phyloP scores from a whole-genome alignment of 2,888 invertebrate genomes.

The Laspeyria flexula region DNA sequence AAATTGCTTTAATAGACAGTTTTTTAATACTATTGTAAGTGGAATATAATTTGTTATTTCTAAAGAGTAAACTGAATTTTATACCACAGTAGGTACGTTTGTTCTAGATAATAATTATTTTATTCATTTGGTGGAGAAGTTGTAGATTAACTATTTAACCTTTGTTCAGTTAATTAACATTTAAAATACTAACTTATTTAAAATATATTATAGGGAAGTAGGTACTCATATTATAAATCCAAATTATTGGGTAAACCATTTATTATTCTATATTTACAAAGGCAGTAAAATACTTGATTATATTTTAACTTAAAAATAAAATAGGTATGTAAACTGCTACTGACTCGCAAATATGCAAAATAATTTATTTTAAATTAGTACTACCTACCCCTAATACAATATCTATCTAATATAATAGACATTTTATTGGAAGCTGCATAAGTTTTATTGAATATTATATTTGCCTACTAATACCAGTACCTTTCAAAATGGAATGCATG shows the following conservation, averaged over 20 bases:
- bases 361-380: slow-evolving; percentile 24
- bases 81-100: too few relatives aligned
- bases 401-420: neutral
- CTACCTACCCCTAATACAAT: neutral
- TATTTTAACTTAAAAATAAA: slow-evolving; percentile 26
- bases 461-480: neutral
- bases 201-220: too few relatives aligned
- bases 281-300: slow-evolving; percentile 37
- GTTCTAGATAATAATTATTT: too few relatives aligned
- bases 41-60: too few relatives aligned
- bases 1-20: too few relatives aligned
- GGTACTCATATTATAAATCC: neutral
- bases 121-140: too few relatives aligned
- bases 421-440: slow-evolving; percentile 2
- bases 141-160: too few relatives aligned
- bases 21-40: too few relatives aligned
- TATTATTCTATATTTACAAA: slow-evolving; percentile 45
- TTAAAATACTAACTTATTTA: too few relatives aligned
- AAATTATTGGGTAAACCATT: slow-evolving; percentile 22
- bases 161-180: too few relatives aligned
- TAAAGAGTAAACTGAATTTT: too few relatives aligned
- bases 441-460: slow-evolving; percentile 6
- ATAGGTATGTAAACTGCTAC: slow-evolving; percentile 16
- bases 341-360: slow-evolving; percentile 25
- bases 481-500: slow-evolving; percentile 50